Percentiles rank a stretch among this genome's conserved stretches.
Conservation (phyloP, 2,888 invertebrate species). For the Orthosia gracilis region DNA sequence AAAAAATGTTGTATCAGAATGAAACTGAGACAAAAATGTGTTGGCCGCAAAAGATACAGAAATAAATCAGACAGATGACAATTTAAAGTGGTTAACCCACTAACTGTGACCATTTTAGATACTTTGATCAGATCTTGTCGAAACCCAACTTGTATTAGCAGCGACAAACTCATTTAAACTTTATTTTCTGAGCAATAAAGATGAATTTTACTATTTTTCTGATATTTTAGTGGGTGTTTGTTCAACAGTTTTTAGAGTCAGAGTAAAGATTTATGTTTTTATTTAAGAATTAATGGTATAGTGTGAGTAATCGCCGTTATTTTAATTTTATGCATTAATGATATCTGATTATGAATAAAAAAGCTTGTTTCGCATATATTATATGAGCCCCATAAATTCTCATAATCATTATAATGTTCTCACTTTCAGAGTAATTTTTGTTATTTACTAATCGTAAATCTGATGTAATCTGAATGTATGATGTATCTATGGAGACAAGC, state of each 20-base stretch:
- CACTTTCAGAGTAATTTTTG: constrained; percentile 66
- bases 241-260: constrained; percentile 86
- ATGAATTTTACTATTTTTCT: constrained; percentile 72
- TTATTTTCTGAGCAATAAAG: constrained; percentile 70
- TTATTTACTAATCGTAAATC: constrained; percentile 66
- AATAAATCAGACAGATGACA: constrained; percentile 92
- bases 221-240: constrained; percentile 87
- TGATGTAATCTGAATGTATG: constrained; percentile 45
- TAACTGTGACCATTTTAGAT: constrained; percentile 92
- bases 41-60: constrained; percentile 89
- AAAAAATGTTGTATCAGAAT: constrained; percentile 70
- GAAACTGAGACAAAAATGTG: constrained; percentile 86
- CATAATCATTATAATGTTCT: constrained; percentile 69
- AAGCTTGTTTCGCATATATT: constrained; percentile 67
- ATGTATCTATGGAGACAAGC: constrained; percentile 41
- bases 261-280: constrained; percentile 90
- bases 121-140: constrained; percentile 90
- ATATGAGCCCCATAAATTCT: constrained; percentile 64
- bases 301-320: constrained; percentile 88
- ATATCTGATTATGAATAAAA: constrained; percentile 78
- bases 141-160: constrained; percentile 80
- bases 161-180: constrained; percentile 69
- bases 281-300: constrained; percentile 88
- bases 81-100: constrained; percentile 92
- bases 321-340: constrained; percentile 87